Evolutionary conservation across 2,113 vertebrate species (phyloP), one percentile per base, ranked within the genome.

Genomic region (Cyprinodon tularosa): DNA sequence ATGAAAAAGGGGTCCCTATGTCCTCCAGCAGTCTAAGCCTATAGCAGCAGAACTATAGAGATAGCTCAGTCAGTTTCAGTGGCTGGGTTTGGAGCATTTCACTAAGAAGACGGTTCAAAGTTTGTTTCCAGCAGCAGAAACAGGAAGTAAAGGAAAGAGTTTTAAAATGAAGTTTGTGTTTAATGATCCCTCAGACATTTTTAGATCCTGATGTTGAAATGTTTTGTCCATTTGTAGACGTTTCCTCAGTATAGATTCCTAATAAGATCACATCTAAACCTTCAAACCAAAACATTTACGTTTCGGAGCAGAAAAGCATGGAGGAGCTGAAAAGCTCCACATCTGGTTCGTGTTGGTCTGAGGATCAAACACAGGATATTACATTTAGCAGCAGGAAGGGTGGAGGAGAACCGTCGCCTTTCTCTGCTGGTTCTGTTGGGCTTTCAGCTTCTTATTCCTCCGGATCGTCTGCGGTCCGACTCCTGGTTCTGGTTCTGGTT

Each of bases 321-420:
- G 72, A 78, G 69, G 82, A 78, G 72, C 79, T 87, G 38, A 81
- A 74, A 90, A 20, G 86, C 82, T 81, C 74, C 88, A 94, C 94
- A 95, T 95, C 93, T 95, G 94, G 91, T 94, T 91, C 85, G 72
- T 85, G 92, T 94, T 90, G 88, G 79, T 83, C 12, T 3, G 74
- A 84, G 82, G 93, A 93, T 94, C 93, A 93, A 90, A 84, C 89
- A 93, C 94, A 94, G 94, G 94, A 94, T 93, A 94, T 94, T 94
- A 88, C 92, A 86, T 92, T 91, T 91, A 92, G 85, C 78, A 82
- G 86, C 83, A 88, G 81, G 84, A 90, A 82, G 85, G 87, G 87
- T 89, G 88, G 88, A 80, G 81, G 84, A 68, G 74, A 81, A 78
- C 86, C 75, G 82, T 87, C 87, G 87, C 90, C 82, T 86, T 76